Conservation (phyloP, 1,140 invertebrate species). For the Bombus breviceps region DNA sequence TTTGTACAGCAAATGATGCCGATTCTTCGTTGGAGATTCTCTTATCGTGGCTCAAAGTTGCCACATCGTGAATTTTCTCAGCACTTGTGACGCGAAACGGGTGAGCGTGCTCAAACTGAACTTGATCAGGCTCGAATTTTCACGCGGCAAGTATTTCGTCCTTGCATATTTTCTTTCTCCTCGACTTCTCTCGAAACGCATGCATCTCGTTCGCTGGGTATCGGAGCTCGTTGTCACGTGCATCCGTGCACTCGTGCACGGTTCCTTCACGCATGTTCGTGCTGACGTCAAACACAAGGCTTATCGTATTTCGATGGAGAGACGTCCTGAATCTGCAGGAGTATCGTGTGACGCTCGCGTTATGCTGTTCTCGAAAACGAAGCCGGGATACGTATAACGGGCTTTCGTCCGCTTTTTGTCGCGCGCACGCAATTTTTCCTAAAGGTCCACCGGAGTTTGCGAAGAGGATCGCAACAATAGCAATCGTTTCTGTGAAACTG, state of each 20-base stretch:
- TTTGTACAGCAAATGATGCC: too few relatives aligned
- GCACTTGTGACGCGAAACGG: too few relatives aligned
- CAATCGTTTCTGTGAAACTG: too few relatives aligned
- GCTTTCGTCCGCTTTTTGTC: constrained; percentile 26
- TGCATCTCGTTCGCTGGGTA: not conserved
- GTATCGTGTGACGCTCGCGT: constrained; percentile 21
- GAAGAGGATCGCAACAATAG: too few relatives aligned
- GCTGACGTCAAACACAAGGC: constrained; percentile 32
- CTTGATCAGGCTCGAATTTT: constrained; percentile 4
- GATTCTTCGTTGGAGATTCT: not conserved
- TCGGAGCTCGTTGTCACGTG: constrained; percentile 17
- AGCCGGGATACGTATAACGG: not conserved
- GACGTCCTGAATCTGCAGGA: constrained; percentile 40
- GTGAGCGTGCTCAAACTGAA: too few relatives aligned
- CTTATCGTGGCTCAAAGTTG: not conserved
- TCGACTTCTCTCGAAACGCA: not conserved
- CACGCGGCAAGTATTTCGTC: not conserved
- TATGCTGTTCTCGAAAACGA: constrained; percentile 21
- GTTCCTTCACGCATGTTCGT: constrained; percentile 29
- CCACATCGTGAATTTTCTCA: not conserved
- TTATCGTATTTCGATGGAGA: constrained; percentile 48
- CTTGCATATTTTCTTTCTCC: constrained; percentile 10
- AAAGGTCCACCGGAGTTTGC: too few relatives aligned
- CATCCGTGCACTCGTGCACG: constrained; percentile 14
- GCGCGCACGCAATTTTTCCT: not conserved